Percentiles rank a stretch among this genome's conserved stretches.
Evolutionary conservation across 2,113 vertebrate genomes (phyloP).

Genomic region (Rhea pennata): DNA sequence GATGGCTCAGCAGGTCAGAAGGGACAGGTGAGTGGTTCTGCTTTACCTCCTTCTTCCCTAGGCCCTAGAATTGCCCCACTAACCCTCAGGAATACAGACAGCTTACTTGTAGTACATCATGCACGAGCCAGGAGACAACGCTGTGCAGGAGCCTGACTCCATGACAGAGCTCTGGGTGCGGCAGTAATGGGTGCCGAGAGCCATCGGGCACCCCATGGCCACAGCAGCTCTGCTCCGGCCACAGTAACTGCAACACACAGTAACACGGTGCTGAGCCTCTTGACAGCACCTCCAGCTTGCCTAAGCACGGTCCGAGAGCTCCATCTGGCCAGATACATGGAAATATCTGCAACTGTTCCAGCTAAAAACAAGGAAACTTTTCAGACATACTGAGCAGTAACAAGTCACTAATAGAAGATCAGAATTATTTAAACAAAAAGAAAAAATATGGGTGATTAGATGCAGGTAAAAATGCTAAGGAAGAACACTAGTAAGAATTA

Average conservation of each 20-base stretch:
- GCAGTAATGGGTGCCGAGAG: accelerated
- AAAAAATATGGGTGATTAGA: background rate
- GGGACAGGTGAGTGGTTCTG: background rate
- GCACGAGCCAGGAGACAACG: background rate
- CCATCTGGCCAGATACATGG: background rate
- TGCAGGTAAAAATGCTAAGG: background rate
- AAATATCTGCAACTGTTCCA: background rate
- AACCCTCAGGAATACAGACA: background rate
- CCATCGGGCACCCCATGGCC: no score
- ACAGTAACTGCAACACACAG: background rate
- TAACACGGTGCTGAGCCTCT: accelerated
- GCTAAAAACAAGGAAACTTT: background rate
- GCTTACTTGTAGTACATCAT: background rate
- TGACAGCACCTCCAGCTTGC: background rate
- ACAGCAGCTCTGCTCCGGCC: background rate
- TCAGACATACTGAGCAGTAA: background rate
- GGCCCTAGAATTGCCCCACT: background rate
- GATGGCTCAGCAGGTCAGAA: background rate
- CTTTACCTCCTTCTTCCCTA: background rate
- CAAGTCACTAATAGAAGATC: background rate
- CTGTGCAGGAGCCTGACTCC: background rate
- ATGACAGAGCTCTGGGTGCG: background rate
- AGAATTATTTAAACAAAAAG: background rate
- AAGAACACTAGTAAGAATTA: background rate
- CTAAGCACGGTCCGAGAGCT: background rate